A percentile compares a stretch with the other conserved stretches of the same genome.
Conservation (phyloP, 2,797 vertebrate genomes). For the Mormyrus proboscirostris region DNA sequence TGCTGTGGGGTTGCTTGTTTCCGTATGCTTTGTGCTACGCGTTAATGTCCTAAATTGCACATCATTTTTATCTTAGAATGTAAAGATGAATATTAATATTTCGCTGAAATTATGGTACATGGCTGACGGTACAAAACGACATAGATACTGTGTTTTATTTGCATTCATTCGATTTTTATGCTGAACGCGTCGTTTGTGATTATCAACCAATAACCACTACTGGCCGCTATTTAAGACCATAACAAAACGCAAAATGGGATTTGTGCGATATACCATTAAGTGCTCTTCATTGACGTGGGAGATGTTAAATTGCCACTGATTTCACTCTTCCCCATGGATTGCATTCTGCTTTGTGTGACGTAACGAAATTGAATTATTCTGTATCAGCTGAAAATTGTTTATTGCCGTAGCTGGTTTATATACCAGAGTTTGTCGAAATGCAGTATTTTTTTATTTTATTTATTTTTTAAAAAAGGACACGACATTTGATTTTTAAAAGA, state of each 20-base stretch:
- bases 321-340: neutral
- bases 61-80: neutral
- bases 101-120: neutral
- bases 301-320: neutral
- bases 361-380: neutral
- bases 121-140: neutral
- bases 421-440: neutral
- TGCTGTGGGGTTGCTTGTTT: neutral
- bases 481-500: neutral
- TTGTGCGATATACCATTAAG: neutral
- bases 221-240: neutral
- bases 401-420: neutral
- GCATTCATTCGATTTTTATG: neutral
- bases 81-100: neutral
- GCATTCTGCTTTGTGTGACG: neutral
- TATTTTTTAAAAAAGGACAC: neutral
- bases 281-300: neutral
- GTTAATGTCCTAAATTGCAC: neutral
- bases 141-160: neutral
- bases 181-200: neutral
- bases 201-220: neutral
- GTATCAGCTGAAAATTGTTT: neutral
- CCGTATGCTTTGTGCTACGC: neutral
- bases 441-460: neutral
- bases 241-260: neutral